These are phyloP conservation scores for Carcharodon carcharias DNA, from an alignment of 2,797 vertebrate species.

Conservation along the genomic window DNA sequence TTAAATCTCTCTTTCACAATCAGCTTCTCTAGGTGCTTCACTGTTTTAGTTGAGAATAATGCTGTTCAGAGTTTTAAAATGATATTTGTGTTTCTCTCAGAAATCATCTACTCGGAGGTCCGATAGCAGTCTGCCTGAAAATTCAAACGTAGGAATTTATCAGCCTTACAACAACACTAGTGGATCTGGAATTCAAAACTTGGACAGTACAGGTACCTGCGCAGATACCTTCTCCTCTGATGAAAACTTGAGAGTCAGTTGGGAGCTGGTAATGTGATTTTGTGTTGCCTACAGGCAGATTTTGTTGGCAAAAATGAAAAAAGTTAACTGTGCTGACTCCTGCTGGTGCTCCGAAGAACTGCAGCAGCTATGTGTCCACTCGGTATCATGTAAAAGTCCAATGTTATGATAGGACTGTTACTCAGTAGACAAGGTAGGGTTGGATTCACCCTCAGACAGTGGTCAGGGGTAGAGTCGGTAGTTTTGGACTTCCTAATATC, in stretches of 20 bases:
- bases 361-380: neutral
- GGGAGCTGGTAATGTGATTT: neutral
- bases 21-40: neutral
- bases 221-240: too few species aligned
- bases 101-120: constrained; percentile 64
- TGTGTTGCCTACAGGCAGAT: neutral
- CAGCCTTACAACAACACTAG: constrained; percentile 63
- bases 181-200: constrained; percentile 47
- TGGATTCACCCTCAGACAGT: neutral
- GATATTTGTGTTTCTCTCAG: constrained; percentile 51
- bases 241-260: neutral
- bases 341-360: neutral
- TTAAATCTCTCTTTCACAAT: neutral
- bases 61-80: neutral
- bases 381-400: too few species aligned
- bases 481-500: neutral
- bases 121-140: constrained; percentile 54
- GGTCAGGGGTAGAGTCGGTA: too few species aligned
- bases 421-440: neutral
- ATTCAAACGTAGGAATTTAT: constrained; percentile 73
- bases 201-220: constrained; percentile 51
- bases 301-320: neutral
- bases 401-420: neutral
- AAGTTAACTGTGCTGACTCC: neutral
- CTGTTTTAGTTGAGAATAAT: neutral